Evolutionary conservation across 2,113 vertebrate genomes (phyloP).

Genomic region (Peucedramus taeniatus): DNA sequence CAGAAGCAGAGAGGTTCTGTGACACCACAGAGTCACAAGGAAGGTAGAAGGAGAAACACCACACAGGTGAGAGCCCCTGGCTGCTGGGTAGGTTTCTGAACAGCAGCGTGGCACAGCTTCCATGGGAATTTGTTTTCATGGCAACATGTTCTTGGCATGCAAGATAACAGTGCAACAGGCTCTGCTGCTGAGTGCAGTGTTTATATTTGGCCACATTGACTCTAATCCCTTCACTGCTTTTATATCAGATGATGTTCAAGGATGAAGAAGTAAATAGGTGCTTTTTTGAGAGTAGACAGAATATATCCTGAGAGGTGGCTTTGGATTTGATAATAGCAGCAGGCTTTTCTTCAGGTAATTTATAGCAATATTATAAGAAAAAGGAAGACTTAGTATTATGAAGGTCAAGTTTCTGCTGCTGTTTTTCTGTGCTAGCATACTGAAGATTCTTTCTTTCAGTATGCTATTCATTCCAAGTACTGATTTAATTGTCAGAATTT

Average conservation of each 20-base stretch:
- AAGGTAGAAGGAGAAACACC: background rate
- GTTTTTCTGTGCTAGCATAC: background rate
- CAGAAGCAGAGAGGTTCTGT: background rate
- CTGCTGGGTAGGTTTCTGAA: background rate
- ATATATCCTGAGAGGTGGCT: background rate
- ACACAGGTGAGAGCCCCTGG: background rate
- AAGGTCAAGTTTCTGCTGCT: background rate
- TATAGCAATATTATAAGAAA: background rate
- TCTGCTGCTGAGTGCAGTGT: background rate
- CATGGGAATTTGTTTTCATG: background rate
- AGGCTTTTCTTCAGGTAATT: background rate
- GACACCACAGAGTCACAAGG: background rate
- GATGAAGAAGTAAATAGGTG: background rate
- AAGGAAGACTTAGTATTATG: background rate
- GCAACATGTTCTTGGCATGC: background rate
- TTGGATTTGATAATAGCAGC: background rate
- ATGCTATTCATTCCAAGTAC: background rate
- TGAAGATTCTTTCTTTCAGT: background rate
- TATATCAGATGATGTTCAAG: background rate
- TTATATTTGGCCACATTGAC: background rate
- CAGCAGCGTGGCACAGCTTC: background rate
- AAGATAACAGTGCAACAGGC: background rate
- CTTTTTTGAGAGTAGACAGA: background rate
- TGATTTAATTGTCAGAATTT: constrained; percentile 28
- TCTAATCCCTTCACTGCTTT: background rate